phyloP scores from a whole-genome alignment of 1,140 invertebrate species.

The Hermetia illucens region DNA sequence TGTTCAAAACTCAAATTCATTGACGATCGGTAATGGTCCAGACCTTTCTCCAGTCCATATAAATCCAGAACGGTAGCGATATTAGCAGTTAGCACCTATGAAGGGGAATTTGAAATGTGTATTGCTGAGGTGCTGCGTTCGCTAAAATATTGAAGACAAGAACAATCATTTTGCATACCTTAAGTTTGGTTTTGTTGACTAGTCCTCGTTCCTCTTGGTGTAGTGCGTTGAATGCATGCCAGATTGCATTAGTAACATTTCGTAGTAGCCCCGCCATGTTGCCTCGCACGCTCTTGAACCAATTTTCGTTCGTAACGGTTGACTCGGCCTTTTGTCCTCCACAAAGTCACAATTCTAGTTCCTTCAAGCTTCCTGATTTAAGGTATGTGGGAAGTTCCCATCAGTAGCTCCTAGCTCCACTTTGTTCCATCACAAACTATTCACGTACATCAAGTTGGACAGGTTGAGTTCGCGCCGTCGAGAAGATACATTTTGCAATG shows the following conservation, averaged over 20 bases:
- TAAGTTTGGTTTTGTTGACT: slow-evolving; percentile 60
- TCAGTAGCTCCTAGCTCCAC: too few relatives aligned
- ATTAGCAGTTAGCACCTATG: slow-evolving; percentile 57
- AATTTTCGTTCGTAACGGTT: too few relatives aligned
- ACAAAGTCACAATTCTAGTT: too few relatives aligned
- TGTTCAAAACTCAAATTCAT: slow-evolving; percentile 53
- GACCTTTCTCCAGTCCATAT: slow-evolving; percentile 58
- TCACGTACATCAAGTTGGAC: too few relatives aligned
- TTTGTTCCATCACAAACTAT: too few relatives aligned
- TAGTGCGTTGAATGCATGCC: slow-evolving; percentile 58
- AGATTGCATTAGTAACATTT: slow-evolving; percentile 56
- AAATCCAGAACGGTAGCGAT: slow-evolving; percentile 53
- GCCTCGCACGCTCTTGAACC: too few relatives aligned
- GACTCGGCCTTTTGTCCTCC: too few relatives aligned
- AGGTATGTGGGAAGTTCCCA: too few relatives aligned
- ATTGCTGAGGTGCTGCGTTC: slow-evolving; percentile 4
- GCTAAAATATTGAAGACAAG: not conserved
- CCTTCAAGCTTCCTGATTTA: too few relatives aligned
- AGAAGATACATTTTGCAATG: too few relatives aligned
- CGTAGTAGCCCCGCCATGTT: slow-evolving; percentile 53
- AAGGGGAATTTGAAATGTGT: slow-evolving; percentile 9
- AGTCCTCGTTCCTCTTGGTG: slow-evolving; percentile 40
- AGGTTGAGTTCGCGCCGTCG: too few relatives aligned
- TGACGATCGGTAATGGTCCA: slow-evolving; percentile 57
- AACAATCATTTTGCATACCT: too few relatives aligned